These are phyloP conservation scores for Brenthis ino DNA, from an alignment of 2,888 invertebrate genomes.

Conservation along the genomic window DNA sequence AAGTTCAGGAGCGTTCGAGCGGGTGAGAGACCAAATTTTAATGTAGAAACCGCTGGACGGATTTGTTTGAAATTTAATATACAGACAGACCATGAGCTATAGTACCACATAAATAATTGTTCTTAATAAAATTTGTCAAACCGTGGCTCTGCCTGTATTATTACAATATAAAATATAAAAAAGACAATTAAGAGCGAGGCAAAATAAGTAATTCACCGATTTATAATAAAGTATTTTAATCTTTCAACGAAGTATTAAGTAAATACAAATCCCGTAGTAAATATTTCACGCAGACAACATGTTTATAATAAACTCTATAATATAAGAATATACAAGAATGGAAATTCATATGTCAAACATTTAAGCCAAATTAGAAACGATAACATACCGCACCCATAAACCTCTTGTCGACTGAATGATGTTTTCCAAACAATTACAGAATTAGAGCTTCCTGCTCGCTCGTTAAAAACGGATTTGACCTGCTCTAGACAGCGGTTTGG, in stretches of 20 bases:
- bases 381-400: slow-evolving; percentile 33
- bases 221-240: too few relatives aligned
- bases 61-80: too few relatives aligned
- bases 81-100: too few relatives aligned
- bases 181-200: too few relatives aligned
- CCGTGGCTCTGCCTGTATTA: too few relatives aligned
- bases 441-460: slow-evolving; percentile 68
- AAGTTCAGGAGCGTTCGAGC: too few relatives aligned
- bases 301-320: slow-evolving; percentile 4
- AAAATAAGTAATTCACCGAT: too few relatives aligned
- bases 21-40: too few relatives aligned
- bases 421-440: slow-evolving; percentile 69
- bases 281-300: not conserved
- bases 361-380: slow-evolving; percentile 22
- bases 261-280: not conserved
- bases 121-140: too few relatives aligned
- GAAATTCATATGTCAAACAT: slow-evolving; percentile 15
- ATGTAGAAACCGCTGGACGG: too few relatives aligned
- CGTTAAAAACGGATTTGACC: slow-evolving; percentile 43
- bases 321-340: slow-evolving; percentile 2
- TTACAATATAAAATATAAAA: too few relatives aligned
- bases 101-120: too few relatives aligned
- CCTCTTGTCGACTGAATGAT: slow-evolving; percentile 32
- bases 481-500: slow-evolving; percentile 39
- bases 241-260: not conserved